Conservation (phyloP, 2,113 vertebrate genomes). For the Oxygymnocypris stewartii region DNA sequence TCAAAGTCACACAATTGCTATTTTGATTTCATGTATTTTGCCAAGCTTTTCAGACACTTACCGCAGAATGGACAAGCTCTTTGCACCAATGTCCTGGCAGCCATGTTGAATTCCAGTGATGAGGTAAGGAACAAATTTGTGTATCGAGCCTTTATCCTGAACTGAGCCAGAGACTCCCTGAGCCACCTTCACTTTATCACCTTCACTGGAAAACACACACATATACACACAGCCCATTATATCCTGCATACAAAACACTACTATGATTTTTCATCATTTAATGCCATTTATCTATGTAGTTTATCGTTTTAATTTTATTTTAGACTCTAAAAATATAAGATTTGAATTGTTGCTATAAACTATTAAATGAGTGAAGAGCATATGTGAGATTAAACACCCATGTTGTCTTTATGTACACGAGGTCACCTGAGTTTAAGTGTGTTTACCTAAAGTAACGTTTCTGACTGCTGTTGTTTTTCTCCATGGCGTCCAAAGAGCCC, state of each 20-base stretch:
- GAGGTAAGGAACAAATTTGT: constrained; percentile 93
- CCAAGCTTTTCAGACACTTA: constrained; percentile 58
- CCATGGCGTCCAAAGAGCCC: constrained; percentile 93
- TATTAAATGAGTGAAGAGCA: background rate
- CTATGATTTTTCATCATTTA: background rate
- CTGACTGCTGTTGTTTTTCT: constrained; percentile 89
- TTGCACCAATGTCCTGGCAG: constrained; percentile 93
- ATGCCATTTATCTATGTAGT: background rate
- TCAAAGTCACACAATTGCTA: too few species aligned
- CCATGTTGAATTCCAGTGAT: constrained; percentile 92
- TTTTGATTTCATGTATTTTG: too few species aligned
- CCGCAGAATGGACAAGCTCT: constrained; percentile 89
- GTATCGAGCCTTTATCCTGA: constrained; percentile 93
- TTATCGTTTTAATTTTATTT: background rate
- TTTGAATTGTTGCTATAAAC: background rate
- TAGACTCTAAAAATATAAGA: too few species aligned
- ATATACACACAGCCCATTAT: constrained; percentile 1
- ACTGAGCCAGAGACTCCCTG: constrained; percentile 92
- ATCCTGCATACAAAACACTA: background rate
- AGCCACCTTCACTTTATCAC: constrained; percentile 90
- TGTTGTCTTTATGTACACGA: background rate
- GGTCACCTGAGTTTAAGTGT: too few species aligned
- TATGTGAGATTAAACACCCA: too few species aligned
- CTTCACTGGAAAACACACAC: constrained; percentile 76
- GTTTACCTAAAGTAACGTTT: constrained; percentile 90